phyloP scores from a whole-genome alignment of 1,140 invertebrate species.

The Cyclina sinensis region DNA sequence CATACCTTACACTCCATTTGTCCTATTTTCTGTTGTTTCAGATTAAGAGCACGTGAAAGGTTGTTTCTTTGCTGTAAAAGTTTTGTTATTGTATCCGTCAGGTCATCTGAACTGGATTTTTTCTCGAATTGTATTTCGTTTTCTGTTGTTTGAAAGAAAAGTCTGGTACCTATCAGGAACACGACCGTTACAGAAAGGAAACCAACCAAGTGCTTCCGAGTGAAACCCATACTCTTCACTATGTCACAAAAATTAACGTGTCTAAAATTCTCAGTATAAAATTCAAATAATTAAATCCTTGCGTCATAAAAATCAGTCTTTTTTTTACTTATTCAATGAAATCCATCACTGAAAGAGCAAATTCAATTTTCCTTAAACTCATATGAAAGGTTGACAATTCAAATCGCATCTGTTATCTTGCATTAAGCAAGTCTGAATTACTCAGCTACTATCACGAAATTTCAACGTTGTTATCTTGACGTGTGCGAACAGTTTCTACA shows the following conservation, averaged over 20 bases:
- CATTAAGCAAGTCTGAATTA: background rate
- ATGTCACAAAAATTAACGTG: background rate
- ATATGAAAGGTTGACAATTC: too few species aligned
- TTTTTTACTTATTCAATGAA: background rate
- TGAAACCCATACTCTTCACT: background rate
- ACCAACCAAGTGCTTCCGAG: background rate
- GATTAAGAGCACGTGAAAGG: conserved; percentile 18
- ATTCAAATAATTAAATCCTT: background rate
- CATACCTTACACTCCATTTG: conserved; percentile 56
- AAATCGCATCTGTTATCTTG: too few species aligned
- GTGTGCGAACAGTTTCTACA: background rate
- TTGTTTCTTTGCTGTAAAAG: conserved; percentile 48
- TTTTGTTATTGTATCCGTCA: background rate
- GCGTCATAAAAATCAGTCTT: background rate
- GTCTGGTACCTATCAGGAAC: background rate
- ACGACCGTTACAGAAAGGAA: background rate
- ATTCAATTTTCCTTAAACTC: too few species aligned
- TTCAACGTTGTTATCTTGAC: background rate
- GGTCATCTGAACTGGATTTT: background rate
- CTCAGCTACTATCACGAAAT: background rate
- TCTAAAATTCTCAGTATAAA: background rate
- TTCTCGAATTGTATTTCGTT: background rate
- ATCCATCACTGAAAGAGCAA: background rate
- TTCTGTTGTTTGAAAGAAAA: background rate
- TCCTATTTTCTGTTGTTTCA: conserved; percentile 59